Percentiles rank a stretch among this genome's conserved stretches.
Evolutionary conservation across 1,140 invertebrate species (phyloP).

Genomic region (Ostrea denselamellosa): DNA sequence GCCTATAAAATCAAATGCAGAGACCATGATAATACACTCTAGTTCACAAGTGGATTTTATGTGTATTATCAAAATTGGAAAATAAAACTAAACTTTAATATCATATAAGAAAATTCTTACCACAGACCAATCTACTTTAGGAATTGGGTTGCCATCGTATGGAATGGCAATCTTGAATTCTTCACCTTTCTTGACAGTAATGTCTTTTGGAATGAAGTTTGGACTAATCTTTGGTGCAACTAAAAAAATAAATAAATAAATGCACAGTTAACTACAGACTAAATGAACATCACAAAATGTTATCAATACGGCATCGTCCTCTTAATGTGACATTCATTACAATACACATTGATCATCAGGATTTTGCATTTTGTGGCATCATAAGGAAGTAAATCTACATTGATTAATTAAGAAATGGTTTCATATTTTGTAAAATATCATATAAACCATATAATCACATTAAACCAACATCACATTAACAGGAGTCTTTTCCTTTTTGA

Average conservation of each 20-base stretch:
- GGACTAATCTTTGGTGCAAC: constrained; percentile 89
- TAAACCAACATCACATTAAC: too few species aligned
- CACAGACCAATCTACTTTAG: constrained; percentile 92
- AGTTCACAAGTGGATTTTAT: neutral
- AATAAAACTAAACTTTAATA: neutral
- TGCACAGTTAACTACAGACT: too few species aligned
- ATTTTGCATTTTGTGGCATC: too few species aligned
- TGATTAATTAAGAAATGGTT: too few species aligned
- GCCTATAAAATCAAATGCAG: neutral
- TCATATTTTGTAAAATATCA: too few species aligned
- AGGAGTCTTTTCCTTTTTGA: too few species aligned
- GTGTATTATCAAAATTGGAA: neutral
- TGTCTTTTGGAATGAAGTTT: constrained; percentile 94
- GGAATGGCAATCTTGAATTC: constrained; percentile 97
- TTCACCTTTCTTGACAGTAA: constrained; percentile 96
- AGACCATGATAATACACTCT: neutral
- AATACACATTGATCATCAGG: too few species aligned
- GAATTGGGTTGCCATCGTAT: constrained; percentile 93
- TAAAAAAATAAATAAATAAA: constrained; percentile 56
- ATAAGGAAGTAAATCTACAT: too few species aligned
- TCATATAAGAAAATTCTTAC: constrained; percentile 71
- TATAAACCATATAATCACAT: too few species aligned
- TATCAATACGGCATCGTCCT: too few species aligned
- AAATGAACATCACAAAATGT: too few species aligned
- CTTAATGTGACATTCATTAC: too few species aligned